Percentiles rank a stretch among this genome's conserved stretches.
Evolutionary conservation across 2,113 vertebrate species (phyloP).

Genomic region (Sminthopsis crassicaudata): DNA sequence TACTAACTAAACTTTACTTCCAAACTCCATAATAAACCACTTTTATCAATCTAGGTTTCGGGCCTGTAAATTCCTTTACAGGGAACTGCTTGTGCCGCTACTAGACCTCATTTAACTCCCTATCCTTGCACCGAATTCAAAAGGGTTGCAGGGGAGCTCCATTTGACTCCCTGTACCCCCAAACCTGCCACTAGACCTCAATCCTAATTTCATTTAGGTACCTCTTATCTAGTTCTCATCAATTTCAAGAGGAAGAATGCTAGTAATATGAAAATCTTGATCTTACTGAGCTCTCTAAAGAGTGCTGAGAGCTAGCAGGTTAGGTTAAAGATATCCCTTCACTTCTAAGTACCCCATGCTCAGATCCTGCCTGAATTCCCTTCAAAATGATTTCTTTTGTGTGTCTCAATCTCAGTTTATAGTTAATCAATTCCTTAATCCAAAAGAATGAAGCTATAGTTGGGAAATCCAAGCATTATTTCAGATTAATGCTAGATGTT

Average conservation of each 20-base stretch:
- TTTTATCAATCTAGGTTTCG: too few relatives aligned
- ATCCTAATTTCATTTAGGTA: too few relatives aligned
- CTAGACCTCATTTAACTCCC: too few relatives aligned
- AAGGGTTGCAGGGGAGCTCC: too few relatives aligned
- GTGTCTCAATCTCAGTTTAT: background rate
- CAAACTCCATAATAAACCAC: too few relatives aligned
- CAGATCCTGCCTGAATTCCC: background rate
- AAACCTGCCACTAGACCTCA: too few relatives aligned
- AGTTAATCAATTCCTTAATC: background rate
- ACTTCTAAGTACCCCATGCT: background rate
- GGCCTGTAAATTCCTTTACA: too few relatives aligned
- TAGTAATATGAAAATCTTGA: background rate
- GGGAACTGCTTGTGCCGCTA: too few relatives aligned
- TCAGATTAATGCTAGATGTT: background rate
- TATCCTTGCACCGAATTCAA: too few relatives aligned
- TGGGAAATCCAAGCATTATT: background rate
- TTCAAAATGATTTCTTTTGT: background rate
- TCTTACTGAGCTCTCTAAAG: background rate
- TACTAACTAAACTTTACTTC: too few relatives aligned
- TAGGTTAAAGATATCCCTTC: background rate
- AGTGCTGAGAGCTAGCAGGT: background rate
- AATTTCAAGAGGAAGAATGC: background rate
- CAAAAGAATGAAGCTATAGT: background rate
- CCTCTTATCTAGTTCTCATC: too few relatives aligned
- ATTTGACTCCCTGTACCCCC: too few relatives aligned